These are phyloP conservation scores for Drosophila niveifrons DNA, from an alignment of 2,888 invertebrate species.

Conservation along the genomic window DNA sequence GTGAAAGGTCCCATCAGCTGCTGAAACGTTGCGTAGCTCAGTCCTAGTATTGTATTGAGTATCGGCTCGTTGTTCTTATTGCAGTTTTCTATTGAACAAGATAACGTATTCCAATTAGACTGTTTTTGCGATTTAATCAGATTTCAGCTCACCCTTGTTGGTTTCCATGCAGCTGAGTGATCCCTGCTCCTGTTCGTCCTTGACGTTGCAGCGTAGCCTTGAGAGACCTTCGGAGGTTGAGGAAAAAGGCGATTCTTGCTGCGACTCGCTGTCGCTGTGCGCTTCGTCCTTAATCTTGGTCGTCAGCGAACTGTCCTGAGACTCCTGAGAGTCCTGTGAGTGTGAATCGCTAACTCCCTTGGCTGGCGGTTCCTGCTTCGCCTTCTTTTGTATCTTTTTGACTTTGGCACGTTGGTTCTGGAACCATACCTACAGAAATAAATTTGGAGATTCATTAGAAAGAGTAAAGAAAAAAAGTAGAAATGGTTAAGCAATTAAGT, in stretches of 20 bases:
- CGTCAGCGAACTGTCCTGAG: constrained; percentile 86
- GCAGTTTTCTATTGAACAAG: constrained; percentile 80
- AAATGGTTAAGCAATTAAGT: no score
- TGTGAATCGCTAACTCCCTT: constrained; percentile 84
- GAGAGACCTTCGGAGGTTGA: constrained; percentile 71
- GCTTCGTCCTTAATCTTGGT: constrained; percentile 88
- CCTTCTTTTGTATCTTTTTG: constrained; percentile 89
- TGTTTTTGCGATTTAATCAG: no score
- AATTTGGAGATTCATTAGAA: no score
- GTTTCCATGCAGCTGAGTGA: constrained; percentile 84
- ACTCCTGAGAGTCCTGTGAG: constrained; percentile 86
- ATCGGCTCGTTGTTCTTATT: constrained; percentile 85
- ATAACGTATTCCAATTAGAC: background rate
- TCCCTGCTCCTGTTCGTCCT: constrained; percentile 84
- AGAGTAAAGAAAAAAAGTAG: no score
- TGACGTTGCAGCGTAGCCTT: constrained; percentile 80
- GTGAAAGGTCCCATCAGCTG: constrained; percentile 86
- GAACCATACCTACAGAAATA: constrained; percentile 87
- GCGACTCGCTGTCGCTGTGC: constrained; percentile 86
- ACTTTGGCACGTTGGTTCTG: constrained; percentile 89
- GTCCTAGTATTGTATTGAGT: constrained; percentile 84
- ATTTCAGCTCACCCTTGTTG: constrained; percentile 80
- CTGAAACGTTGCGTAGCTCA: constrained; percentile 85
- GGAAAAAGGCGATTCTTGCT: constrained; percentile 83
- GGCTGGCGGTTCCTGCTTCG: constrained; percentile 86